Percentiles rank a stretch among this genome's conserved stretches.
phyloP scores from a whole-genome alignment of 2,113 vertebrate genomes.

The Mustela lutreola region DNA sequence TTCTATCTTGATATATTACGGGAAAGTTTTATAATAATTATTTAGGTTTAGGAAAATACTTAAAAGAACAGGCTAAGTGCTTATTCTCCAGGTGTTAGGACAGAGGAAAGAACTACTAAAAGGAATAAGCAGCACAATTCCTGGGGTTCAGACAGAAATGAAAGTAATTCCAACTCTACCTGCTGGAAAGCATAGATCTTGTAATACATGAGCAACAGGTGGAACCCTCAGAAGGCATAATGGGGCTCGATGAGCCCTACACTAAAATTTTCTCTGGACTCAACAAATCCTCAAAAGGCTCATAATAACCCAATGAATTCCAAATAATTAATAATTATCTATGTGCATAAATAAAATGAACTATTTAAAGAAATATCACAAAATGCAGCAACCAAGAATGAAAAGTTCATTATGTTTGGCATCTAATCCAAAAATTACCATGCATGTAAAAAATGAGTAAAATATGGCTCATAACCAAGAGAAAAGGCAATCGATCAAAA shows the following conservation, averaged over 20 bases:
- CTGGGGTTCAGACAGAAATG: background rate
- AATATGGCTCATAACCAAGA: background rate
- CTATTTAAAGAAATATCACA: conserved; percentile 21
- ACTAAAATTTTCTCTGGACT: background rate
- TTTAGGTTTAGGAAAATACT: conserved; percentile 22
- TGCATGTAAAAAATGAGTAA: background rate
- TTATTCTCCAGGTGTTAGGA: background rate
- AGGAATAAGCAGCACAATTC: background rate
- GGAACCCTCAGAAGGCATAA: background rate
- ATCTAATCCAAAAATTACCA: background rate
- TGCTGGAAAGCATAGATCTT: background rate
- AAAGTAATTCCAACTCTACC: background rate
- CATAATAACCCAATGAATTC: background rate
- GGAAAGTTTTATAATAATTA: background rate
- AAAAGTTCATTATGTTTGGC: background rate
- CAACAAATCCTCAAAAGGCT: background rate
- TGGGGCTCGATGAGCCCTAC: background rate
- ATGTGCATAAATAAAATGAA: background rate
- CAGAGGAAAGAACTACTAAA: background rate
- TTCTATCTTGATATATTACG: background rate
- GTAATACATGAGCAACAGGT: background rate
- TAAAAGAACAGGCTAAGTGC: background rate
- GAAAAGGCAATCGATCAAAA: background rate
- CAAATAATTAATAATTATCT: background rate
- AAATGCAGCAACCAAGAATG: background rate